A percentile compares a stretch with the other conserved stretches of the same genome.
phyloP scores from a whole-genome alignment of 2,888 invertebrate genomes.

The Druceiella hillmani region DNA sequence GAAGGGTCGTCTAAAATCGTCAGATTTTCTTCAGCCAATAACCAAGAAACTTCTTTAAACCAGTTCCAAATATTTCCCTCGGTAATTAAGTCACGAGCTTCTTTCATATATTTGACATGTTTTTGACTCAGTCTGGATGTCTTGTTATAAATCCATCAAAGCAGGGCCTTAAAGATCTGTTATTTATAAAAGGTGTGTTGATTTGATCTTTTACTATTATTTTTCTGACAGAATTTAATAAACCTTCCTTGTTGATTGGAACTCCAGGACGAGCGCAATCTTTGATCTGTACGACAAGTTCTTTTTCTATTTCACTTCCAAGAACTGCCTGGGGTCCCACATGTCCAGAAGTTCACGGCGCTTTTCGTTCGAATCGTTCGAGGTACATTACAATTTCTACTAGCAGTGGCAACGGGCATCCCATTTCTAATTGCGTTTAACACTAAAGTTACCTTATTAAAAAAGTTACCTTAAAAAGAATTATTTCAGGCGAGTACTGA shows the following conservation, averaged over 20 bases:
- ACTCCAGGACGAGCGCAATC: constrained; percentile 21
- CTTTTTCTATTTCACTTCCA: constrained; percentile 22
- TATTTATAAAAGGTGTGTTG: constrained; percentile 22
- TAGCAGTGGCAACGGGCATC: constrained; percentile 15
- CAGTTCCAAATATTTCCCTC: constrained; percentile 17
- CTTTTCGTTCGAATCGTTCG: constrained; percentile 20
- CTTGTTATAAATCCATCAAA: constrained; percentile 20
- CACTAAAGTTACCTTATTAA: constrained; percentile 5
- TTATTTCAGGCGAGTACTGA: too few relatives aligned
- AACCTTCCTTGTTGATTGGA: constrained; percentile 23
- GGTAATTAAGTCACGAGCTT: constrained; percentile 23
- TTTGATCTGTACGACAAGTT: constrained; percentile 22
- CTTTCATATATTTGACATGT: constrained; percentile 24
- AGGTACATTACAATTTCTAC: constrained; percentile 19
- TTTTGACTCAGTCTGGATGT: constrained; percentile 22
- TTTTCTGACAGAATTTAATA: constrained; percentile 23
- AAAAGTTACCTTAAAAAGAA: too few relatives aligned
- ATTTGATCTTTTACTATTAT: constrained; percentile 20
- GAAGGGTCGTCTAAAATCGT: constrained; percentile 10
- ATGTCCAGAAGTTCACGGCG: constrained; percentile 24
- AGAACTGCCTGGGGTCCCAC: constrained; percentile 25
- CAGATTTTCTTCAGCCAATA: too few relatives aligned
- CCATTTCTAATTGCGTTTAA: constrained; percentile 16
- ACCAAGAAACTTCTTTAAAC: too few relatives aligned
- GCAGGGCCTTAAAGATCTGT: constrained; percentile 21